Evolutionary conservation across 2,113 vertebrate species (phyloP).

Genomic region (Prochilodus magdalenae): DNA sequence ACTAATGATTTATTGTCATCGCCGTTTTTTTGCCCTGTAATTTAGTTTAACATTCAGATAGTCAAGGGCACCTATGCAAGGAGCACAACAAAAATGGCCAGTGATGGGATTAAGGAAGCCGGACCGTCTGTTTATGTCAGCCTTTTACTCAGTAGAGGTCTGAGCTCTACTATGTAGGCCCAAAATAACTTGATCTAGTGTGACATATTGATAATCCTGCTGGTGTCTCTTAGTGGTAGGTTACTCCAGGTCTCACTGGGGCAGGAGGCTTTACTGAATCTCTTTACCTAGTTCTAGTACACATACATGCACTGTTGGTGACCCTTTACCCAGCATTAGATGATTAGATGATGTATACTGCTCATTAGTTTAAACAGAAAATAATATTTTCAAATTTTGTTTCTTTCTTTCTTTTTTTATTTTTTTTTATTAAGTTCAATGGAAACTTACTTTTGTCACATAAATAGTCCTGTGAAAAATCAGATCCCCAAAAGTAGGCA

Average conservation of each 20-base stretch:
- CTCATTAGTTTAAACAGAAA: too few species aligned
- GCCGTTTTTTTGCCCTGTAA: neutral
- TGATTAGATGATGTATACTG: too few species aligned
- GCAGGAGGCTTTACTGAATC: slow-evolving; percentile 14
- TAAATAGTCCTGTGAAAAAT: too few species aligned
- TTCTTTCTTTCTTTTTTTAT: too few species aligned
- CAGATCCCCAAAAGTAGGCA: too few species aligned
- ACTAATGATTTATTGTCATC: neutral
- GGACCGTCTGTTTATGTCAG: neutral
- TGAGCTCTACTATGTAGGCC: neutral
- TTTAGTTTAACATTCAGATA: neutral
- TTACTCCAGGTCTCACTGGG: slow-evolving; percentile 15
- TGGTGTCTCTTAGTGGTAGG: slow-evolving; percentile 11
- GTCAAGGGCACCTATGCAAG: neutral
- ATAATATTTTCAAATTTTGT: too few species aligned
- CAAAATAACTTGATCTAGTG: neutral
- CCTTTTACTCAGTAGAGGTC: neutral
- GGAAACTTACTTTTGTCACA: too few species aligned
- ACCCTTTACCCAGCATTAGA: too few species aligned
- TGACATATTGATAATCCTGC: slow-evolving; percentile 15
- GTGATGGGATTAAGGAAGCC: neutral
- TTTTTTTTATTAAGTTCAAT: too few species aligned
- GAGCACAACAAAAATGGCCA: neutral
- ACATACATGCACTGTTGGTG: too few species aligned
- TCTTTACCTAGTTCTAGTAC: neutral